A percentile compares a stretch with the other conserved stretches of the same genome.
Evolutionary conservation across 2,888 invertebrate genomes (phyloP).

Genomic region (Pandemis corylana): DNA sequence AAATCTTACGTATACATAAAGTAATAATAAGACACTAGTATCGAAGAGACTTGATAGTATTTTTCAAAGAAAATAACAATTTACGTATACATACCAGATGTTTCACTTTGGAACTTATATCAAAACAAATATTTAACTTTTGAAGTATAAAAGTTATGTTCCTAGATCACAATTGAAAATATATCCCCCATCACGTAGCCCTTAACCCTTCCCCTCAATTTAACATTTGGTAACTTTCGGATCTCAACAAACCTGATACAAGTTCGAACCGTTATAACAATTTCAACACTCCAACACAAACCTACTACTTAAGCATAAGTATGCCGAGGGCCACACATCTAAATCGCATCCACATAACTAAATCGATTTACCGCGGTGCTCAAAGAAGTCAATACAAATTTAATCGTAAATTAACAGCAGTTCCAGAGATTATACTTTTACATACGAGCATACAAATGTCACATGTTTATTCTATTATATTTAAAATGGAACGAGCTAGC

Average conservation of each 20-base stretch:
- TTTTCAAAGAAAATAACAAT: not conserved
- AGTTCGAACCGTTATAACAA: slow-evolving; percentile 23
- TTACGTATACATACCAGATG: not conserved
- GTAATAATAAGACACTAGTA: not conserved
- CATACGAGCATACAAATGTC: not conserved
- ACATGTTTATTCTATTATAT: not conserved
- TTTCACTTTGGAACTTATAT: not conserved
- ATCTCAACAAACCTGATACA: slow-evolving; percentile 3
- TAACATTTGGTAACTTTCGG: slow-evolving; percentile 2
- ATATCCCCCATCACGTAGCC: not conserved
- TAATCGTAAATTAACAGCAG: not conserved
- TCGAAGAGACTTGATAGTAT: not conserved
- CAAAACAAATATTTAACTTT: not conserved
- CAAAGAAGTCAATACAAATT: not conserved
- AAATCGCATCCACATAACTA: slow-evolving; percentile 3
- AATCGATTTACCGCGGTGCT: not conserved
- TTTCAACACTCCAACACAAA: slow-evolving; percentile 9
- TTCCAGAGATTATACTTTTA: not conserved
- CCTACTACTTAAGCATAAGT: not conserved
- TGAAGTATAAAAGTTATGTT: not conserved
- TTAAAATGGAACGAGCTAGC: not conserved
- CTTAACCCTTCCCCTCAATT: not conserved
- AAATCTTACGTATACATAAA: not conserved
- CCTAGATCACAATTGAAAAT: not conserved
- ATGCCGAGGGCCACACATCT: not conserved